Percentiles rank a stretch among this genome's conserved stretches.
Evolutionary conservation across 2,113 vertebrate species (phyloP).

Genomic region (Meleagris gallopavo): DNA sequence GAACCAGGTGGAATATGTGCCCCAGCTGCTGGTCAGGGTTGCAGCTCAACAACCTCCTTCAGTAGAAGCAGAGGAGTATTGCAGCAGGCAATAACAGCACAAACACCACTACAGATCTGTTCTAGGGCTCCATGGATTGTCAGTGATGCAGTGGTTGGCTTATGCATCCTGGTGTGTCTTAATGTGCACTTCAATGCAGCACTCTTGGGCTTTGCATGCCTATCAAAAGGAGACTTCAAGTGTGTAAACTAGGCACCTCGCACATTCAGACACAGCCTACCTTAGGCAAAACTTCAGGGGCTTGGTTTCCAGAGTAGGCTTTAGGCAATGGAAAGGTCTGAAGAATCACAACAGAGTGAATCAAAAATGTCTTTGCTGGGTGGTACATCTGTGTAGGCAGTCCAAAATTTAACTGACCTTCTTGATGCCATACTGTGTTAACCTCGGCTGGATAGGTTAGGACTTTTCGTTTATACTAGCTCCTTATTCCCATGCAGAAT

Average conservation of each 20-base stretch:
- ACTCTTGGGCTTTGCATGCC: background rate
- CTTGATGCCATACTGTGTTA: background rate
- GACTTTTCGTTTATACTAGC: background rate
- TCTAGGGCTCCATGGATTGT: background rate
- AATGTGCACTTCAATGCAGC: background rate
- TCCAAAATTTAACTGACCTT: background rate
- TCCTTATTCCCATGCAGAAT: background rate
- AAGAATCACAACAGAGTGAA: background rate
- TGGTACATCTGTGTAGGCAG: background rate
- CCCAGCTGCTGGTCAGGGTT: background rate
- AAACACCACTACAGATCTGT: background rate
- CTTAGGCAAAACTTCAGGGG: background rate
- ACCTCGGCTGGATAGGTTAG: background rate
- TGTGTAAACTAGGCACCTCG: background rate
- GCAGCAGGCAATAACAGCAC: background rate
- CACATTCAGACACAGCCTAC: background rate
- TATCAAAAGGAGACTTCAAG: background rate
- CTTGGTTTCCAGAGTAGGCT: background rate
- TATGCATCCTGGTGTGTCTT: background rate
- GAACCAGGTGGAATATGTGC: background rate
- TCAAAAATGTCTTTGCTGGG: background rate
- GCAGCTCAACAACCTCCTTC: background rate
- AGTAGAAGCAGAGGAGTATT: background rate
- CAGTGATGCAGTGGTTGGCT: background rate
- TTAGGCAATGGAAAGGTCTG: background rate